A percentile compares a stretch with the other conserved stretches of the same genome.
phyloP scores from a whole-genome alignment of 1,140 invertebrate species.

The Caenorhabditis tropicalis region DNA sequence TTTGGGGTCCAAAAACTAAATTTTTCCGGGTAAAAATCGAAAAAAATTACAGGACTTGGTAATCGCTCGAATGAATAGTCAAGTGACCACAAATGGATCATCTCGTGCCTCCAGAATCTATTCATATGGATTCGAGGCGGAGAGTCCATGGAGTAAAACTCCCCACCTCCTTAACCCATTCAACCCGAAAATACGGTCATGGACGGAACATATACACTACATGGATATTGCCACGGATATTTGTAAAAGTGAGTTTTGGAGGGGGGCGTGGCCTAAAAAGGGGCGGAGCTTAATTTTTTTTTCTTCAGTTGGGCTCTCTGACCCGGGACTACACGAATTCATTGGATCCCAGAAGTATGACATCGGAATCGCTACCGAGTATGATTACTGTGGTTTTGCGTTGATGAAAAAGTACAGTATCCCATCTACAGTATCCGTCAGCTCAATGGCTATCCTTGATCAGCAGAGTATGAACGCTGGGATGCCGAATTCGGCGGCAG shows the following conservation, averaged over 20 bases:
- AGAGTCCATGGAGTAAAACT: not conserved
- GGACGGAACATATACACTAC: not conserved
- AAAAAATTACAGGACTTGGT: not conserved
- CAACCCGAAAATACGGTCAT: not conserved
- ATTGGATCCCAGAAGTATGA: not conserved
- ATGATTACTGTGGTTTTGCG: constrained; percentile 1
- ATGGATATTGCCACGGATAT: not conserved
- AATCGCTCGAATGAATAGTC: constrained; percentile 33
- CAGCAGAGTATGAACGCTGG: not conserved
- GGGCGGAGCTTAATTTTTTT: no score
- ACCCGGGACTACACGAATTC: not conserved
- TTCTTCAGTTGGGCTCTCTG: not conserved
- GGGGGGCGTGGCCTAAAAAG: not conserved
- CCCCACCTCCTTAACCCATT: not conserved
- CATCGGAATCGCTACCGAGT: constrained; percentile 12
- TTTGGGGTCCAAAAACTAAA: not conserved
- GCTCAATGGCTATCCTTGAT: not conserved
- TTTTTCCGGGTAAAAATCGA: no score
- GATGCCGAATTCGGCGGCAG: not conserved
- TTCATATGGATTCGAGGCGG: not conserved
- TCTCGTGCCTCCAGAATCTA: not conserved
- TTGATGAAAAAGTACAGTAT: not conserved
- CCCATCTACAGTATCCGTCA: not conserved
- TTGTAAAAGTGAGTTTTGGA: constrained; percentile 15
- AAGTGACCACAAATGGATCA: not conserved